These are phyloP conservation scores for Phenganax stokvisi DNA, from an alignment of 92 coral and sea anemone species.

Conservation along the genomic window DNA sequence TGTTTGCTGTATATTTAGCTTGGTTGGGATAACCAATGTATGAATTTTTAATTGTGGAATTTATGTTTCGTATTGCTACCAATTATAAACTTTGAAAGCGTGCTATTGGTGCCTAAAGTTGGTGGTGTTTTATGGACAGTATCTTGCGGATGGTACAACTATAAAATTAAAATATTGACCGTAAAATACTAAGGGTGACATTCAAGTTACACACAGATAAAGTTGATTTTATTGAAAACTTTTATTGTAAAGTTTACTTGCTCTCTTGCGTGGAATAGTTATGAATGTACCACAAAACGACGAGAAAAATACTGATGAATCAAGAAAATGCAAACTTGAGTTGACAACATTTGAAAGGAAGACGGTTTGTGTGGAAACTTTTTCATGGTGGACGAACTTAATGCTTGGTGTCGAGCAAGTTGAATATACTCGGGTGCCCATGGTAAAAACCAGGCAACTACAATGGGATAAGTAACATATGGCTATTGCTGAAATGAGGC, in stretches of 20 bases:
- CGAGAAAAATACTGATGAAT: not conserved
- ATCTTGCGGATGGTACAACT: not conserved
- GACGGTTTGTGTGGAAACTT: conserved; percentile 28
- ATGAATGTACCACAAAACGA: conserved; percentile 18
- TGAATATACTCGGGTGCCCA: conserved; percentile 9
- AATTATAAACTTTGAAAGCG: too few species aligned
- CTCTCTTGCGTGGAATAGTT: too few species aligned
- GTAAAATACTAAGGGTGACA: too few species aligned
- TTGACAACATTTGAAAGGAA: conserved; percentile 9
- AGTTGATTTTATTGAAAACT: not conserved
- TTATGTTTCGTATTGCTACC: not conserved
- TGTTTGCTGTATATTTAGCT: not conserved
- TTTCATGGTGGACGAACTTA: conserved; percentile 31
- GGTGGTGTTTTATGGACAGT: not conserved
- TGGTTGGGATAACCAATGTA: not conserved
- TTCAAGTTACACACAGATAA: not conserved
- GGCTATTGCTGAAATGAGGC: too few species aligned
- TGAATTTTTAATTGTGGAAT: not conserved
- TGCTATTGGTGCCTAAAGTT: too few species aligned
- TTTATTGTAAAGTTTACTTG: too few species aligned
- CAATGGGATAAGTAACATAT: conserved; percentile 7
- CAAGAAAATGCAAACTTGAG: conserved; percentile 11
- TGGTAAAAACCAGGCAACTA: conserved; percentile 15
- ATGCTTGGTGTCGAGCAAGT: conserved; percentile 16
- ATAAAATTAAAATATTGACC: too few species aligned